phyloP scores from a whole-genome alignment of 2,888 invertebrate genomes.

The Xestia ashworthii region DNA sequence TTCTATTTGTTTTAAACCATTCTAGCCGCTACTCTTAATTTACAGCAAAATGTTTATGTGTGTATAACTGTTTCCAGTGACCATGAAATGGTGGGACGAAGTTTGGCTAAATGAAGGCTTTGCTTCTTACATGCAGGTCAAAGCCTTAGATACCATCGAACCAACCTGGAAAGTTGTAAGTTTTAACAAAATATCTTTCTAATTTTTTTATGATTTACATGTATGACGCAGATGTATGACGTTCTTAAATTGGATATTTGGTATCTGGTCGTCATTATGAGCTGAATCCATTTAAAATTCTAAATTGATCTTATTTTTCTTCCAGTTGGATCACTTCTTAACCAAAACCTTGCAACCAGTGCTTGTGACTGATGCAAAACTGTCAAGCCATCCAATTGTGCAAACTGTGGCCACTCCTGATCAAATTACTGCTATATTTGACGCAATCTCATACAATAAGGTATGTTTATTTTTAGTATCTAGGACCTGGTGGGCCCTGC shows the following conservation, averaged over 20 bases:
- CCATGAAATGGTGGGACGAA: conserved; percentile 98
- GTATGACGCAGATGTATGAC: neutral
- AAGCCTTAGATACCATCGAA: conserved; percentile 93
- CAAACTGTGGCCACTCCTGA: conserved; percentile 96
- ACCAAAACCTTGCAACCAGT: conserved; percentile 93
- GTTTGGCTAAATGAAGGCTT: conserved; percentile 98
- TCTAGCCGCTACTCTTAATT: neutral
- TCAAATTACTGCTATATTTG: conserved; percentile 97
- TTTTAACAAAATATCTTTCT: neutral
- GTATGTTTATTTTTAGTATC: conserved; percentile 81
- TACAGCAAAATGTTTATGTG: neutral
- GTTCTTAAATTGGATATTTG: neutral
- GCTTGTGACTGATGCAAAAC: conserved; percentile 93
- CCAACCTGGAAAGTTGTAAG: conserved; percentile 95
- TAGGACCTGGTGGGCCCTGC: neutral
- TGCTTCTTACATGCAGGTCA: conserved; percentile 96
- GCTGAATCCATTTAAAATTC: neutral
- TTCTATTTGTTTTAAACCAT: neutral
- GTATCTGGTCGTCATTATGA: neutral
- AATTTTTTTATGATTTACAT: neutral
- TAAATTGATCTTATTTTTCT: conserved; percentile 34
- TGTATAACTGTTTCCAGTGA: conserved; percentile 91
- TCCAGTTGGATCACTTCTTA: conserved; percentile 94
- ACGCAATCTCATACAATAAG: conserved; percentile 97
- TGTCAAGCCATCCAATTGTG: conserved; percentile 97